Base-by-base conservation (phyloP, 2,888 invertebrate species). In the Drosophila mulleri region DNA sequence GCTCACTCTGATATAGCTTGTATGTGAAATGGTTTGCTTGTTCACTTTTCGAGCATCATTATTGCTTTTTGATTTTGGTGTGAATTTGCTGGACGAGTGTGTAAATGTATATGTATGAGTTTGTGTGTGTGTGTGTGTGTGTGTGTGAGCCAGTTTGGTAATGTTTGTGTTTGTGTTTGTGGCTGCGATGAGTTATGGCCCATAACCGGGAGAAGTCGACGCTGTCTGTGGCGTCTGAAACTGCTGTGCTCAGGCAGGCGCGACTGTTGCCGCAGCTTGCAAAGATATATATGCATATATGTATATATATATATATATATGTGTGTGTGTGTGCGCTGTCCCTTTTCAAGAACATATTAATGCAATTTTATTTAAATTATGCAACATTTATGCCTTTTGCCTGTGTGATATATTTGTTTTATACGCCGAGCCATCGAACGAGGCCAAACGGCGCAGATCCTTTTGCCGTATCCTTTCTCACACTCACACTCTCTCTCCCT, bases 281-380 rank as follows among this genome's bases (percentile, higher is more conserved):
- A 72, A 8, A 18, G 50, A 65, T 67, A 71, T 64, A 56, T 37
- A 26, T 57, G 39, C 64, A 64, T 56, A 35, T 41, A 16, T 56
- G 50, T 52, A 63, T 59, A 52, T 44, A 32, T 9, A 11, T 47
- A n/a, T 42, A 18, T 47, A 7, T 44, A 32, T 12, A 9, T 42
- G n/a, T 35, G 18, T 39, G 11, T 41, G 18, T 45, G 16, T 58
- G 42, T 47, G 16, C 41, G 47, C 42, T 16, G 62, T 67, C 74
- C 65, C 60, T 72, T 72, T 80, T 66, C 57, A 67, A 72, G 78
- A 79, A 83, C 81, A 78, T 80, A 85, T 85, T 85, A 88, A 85
- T 85, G 85, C 83, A 88, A 88, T 85, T 85, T 88, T 83, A 85
- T 85, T 88, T 88, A 88, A 85, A 85, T 85, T 85, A 85, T 74